Percentiles rank a stretch among this genome's conserved stretches.
These are phyloP conservation scores for Zoanthus solanderi DNA, from an alignment of 92 coral and sea anemone genomes.

Conservation along the genomic window DNA sequence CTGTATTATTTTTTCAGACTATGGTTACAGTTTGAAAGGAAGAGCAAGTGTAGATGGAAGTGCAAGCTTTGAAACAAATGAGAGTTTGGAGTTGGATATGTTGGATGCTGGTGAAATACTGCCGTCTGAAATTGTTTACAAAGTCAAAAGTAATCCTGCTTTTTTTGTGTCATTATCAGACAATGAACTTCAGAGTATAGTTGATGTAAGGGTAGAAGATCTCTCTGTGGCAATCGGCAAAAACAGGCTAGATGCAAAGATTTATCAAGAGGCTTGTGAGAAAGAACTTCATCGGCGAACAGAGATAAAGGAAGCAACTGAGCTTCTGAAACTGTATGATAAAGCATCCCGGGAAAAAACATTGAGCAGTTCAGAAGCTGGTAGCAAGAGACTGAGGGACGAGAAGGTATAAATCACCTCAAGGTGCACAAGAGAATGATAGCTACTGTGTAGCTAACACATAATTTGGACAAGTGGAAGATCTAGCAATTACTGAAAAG, in stretches of 20 bases:
- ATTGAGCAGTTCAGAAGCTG: background rate
- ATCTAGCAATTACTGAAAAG: too few species aligned
- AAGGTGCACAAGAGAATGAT: too few species aligned
- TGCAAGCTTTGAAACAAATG: constrained; percentile 66
- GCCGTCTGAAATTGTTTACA: constrained; percentile 56
- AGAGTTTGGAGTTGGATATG: constrained; percentile 75
- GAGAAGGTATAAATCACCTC: background rate
- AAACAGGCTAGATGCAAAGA: constrained; percentile 53
- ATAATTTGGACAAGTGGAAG: too few species aligned
- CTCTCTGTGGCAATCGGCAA: constrained; percentile 64
- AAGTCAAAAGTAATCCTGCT: constrained; percentile 80
- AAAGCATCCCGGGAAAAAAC: constrained; percentile 60
- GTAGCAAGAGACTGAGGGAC: constrained; percentile 9
- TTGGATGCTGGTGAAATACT: constrained; percentile 66
- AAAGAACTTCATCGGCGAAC: constrained; percentile 82
- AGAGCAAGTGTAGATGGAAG: constrained; percentile 27
- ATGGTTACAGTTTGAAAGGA: background rate
- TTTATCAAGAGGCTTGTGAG: constrained; percentile 85
- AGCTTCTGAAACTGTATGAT: constrained; percentile 80
- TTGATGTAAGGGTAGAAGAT: constrained; percentile 52
- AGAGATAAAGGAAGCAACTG: constrained; percentile 82
- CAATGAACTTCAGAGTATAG: constrained; percentile 70
- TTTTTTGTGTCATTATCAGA: constrained; percentile 92
- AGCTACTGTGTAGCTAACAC: too few species aligned
- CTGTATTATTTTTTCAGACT: background rate